Conservation (phyloP, 2,797 vertebrate genomes). For the Labroides dimidiatus region DNA sequence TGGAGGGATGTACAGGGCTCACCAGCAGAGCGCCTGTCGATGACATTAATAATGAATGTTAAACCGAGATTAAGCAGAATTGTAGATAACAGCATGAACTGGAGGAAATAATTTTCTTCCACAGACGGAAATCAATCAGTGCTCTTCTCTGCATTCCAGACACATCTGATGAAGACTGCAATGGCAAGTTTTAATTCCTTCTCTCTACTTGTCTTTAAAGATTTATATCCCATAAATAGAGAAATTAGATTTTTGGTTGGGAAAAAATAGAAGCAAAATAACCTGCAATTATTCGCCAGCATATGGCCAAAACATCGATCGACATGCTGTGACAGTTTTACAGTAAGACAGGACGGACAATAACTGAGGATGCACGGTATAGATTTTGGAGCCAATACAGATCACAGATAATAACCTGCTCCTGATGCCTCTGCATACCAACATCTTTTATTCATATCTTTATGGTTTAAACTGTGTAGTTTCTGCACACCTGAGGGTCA, state of each 20-base stretch:
- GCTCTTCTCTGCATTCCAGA: constrained; percentile 31
- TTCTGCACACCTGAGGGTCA: too few relatives aligned
- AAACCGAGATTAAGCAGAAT: constrained; percentile 53
- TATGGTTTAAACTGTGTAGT: too few relatives aligned
- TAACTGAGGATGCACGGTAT: too few relatives aligned
- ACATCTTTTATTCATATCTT: too few relatives aligned
- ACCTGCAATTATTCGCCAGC: background rate
- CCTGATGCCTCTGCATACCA: too few relatives aligned
- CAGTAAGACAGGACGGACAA: background rate
- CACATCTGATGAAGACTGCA: background rate
- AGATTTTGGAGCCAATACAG: too few relatives aligned
- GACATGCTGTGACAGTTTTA: background rate
- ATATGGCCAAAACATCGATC: background rate
- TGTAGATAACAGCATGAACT: constrained; percentile 38
- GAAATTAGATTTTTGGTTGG: background rate
- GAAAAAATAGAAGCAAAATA: background rate
- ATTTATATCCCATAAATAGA: background rate
- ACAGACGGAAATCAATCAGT: constrained; percentile 39
- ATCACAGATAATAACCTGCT: too few relatives aligned
- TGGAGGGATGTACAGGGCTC: constrained; percentile 17
- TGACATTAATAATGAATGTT: constrained; percentile 54
- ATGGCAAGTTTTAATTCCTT: background rate
- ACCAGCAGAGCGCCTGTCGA: constrained; percentile 8
- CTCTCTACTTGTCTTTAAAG: background rate
- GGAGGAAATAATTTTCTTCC: constrained; percentile 46